Evolutionary conservation across 2,797 vertebrate genomes (phyloP), one percentile per base, ranked within the genome.

Genomic region (Poeciliopsis turneri): DNA sequence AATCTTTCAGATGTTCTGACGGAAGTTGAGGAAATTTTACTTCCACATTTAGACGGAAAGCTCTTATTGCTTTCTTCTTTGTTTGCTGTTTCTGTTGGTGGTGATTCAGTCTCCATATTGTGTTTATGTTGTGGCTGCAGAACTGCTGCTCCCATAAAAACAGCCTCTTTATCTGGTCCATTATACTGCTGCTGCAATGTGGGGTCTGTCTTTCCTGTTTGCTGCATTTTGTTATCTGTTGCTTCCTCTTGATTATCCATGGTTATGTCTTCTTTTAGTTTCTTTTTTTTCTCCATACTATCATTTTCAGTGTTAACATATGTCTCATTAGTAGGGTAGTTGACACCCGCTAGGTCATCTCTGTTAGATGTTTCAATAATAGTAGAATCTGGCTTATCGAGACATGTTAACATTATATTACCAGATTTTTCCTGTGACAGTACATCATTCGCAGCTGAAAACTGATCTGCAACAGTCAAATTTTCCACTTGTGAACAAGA

Each of bases 241-340:
- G 83, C 89, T 93, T 90, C 87, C 78, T 84, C 76, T 75, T 78
- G 86, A 82, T 90, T 86, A 74, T 79, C 68, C 47, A 72, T 46
- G 74, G 23, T 77, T 80, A 77, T 78, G 28, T 88, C 72, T 78
- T 82, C 74, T 55, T 61, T 77, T 75, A 69, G 70, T 30, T 81
- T 79, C 45, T 74, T 87, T 81, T 84, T 78, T n/a, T 85, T 80
- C 68, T 80, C 86, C 18, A 82, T 64, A 30, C 74, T 64, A 28
- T 82, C 80, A 43, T 72, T 18, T 76, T 88, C 74, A 59, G 72
- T 80, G 69, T 85, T 68, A 78, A 82, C 74, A 78, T 46, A 6
- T 73, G 49, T 45, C 68, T 82, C 33, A 7, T 13, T 41, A 46
- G 70, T 53, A 72, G 76, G 75, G 64, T 59, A 80, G 87, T 74